Conservation (phyloP, 2,113 vertebrate species). For the Cyanistes caeruleus region DNA sequence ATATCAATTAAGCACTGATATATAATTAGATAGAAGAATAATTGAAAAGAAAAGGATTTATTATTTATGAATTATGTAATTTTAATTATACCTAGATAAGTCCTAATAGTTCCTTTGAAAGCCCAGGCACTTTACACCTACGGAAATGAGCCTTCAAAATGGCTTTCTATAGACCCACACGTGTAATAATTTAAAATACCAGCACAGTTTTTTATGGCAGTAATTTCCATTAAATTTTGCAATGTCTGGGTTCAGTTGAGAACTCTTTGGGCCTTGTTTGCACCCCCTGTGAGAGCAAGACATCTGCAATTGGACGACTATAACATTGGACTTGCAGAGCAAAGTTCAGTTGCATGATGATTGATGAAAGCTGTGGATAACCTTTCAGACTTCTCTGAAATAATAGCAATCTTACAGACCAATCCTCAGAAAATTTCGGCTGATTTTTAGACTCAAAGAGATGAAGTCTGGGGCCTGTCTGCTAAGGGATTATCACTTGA, state of each 20-base stretch:
- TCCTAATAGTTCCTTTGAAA: neutral
- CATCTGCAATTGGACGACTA: neutral
- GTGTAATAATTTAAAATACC: neutral
- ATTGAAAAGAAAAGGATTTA: neutral
- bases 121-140: neutral
- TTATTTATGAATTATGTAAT: slow-evolving; percentile 22
- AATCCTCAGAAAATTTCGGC: neutral
- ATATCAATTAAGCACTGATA: neutral
- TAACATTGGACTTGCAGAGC: neutral
- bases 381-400: neutral
- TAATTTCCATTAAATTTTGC: neutral
- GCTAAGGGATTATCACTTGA: neutral
- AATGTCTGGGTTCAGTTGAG: neutral
- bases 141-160: neutral
- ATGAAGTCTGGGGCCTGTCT: neutral
- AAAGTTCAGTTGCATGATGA: neutral
- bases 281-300: neutral
- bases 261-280: neutral
- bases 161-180: neutral
- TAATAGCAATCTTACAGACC: neutral
- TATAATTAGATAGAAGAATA: neutral
- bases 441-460: neutral
- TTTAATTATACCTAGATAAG: neutral
- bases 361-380: neutral
- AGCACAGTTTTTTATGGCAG: neutral